Conservation (phyloP, 2,888 invertebrate species). For the Cosmia trapezina region DNA sequence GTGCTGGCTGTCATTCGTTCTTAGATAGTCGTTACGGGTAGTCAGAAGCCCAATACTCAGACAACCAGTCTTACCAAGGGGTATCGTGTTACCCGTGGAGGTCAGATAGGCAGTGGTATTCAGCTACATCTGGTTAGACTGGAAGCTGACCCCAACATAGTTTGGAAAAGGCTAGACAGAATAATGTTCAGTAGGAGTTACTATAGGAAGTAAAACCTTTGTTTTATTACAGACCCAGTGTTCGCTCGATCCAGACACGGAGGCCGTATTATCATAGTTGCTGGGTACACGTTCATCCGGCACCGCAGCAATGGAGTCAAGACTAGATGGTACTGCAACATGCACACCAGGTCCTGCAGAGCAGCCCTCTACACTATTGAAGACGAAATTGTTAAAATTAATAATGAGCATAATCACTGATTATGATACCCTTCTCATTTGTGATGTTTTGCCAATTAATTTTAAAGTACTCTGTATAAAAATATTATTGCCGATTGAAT, state of each 20-base stretch:
- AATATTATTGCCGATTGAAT: background rate
- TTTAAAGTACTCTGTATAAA: background rate
- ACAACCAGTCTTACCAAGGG: too few relatives aligned
- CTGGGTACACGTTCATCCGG: slow-evolving; percentile 69
- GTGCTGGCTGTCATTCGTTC: too few relatives aligned
- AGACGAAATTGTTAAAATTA: slow-evolving; percentile 21
- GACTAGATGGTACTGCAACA: slow-evolving; percentile 66
- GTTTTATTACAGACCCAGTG: slow-evolving; percentile 6
- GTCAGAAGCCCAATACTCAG: too few relatives aligned
- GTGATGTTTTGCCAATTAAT: background rate
- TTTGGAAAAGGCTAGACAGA: too few relatives aligned
- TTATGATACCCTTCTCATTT: background rate
- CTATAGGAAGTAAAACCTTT: background rate
- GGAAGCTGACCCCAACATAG: too few relatives aligned
- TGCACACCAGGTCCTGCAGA: slow-evolving; percentile 59
- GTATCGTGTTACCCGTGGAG: too few relatives aligned
- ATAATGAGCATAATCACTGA: slow-evolving; percentile 27
- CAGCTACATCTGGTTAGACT: too few relatives aligned
- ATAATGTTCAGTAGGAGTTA: too few relatives aligned
- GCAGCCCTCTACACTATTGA: slow-evolving; percentile 48
- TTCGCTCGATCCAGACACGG: slow-evolving; percentile 17
- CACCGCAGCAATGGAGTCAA: slow-evolving; percentile 64
- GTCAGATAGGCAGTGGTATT: too few relatives aligned
- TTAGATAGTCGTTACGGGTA: too few relatives aligned
- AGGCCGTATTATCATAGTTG: slow-evolving; percentile 53